Evolutionary conservation across 2,888 invertebrate species (phyloP), one percentile per base, ranked within the genome.

Genomic region (Lottia scabra): DNA sequence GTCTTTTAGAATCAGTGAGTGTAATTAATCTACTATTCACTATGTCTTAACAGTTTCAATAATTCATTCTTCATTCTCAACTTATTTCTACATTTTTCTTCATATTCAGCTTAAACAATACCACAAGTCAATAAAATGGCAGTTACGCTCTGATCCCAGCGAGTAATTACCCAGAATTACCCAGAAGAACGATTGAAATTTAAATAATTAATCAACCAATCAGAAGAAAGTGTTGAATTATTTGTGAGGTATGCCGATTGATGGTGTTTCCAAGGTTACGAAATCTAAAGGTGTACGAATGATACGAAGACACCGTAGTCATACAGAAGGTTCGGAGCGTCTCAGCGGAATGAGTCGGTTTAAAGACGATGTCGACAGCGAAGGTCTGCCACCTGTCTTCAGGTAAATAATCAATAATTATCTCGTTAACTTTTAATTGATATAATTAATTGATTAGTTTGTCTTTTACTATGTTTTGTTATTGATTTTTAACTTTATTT

Each of bases 321-420:
- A 80, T 30, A 73, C 77, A 0, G 79, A 77, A 26, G 72, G 70
- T 10, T 23, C 71, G n/a, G 66, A 68, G 26, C 46, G 64, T 30
- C 46, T 30, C n/a, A 72, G 72, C 63, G 70, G 76, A 1, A 75
- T 76, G 71, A 78, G 73, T 48, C 71, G 79, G 65, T 82, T 80
- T 66, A 71, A 78, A 19, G 81, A 84, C 62, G 82, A 84, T 64
- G 77, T 83, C 27, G 84, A 84, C 64, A 74, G 74, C 0, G 84
- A 84, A 19, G 75, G 75, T 45, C 69, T 76, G 27, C 84, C 84
- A 16, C 70, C 75, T 2, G 77, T 70, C 46, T 69, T 80, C 65
- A 78, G 83, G 84, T 84, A 67, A 68, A 79, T n/a, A 65, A 26
- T 16, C 48, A 63, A 70, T 30, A 43, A 56, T 10, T 13, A 23